Evolutionary conservation across 1,140 invertebrate genomes (phyloP), one percentile per base, ranked within the genome.

Genomic region (Pectinophora gossypiella): DNA sequence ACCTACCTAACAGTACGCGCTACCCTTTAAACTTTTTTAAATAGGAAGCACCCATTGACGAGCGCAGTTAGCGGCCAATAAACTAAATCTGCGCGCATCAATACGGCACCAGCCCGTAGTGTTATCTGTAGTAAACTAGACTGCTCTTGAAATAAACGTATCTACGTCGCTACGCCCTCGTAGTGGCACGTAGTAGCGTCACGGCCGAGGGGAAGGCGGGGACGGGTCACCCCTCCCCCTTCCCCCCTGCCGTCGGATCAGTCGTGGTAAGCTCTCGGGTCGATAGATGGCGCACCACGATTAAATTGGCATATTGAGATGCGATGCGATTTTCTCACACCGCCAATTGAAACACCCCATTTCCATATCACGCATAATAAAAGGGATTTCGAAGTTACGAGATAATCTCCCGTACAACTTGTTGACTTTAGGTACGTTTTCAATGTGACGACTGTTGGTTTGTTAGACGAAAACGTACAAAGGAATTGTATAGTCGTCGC

Each of bases 271-370:
- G 49, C 20, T 43, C 45, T 19, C 50, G 47, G 55, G 54, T 64
- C 73, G 60, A 77, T 79, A 83, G 79, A 80, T 80, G 79, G 79
- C 79, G 75, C 54, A 61, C 38, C 58, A 54, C 67, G 76, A 77
- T 83, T 75, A 74, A 79, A 78, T 72, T 73, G 67, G 64, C 70
- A 71, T 65, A 73, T 72, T 67, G 58, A 46, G 47, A 68, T 68
- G 63, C 67, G 57, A 68, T 68, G 63, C 67, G 57, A 57, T 40
- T 40, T 40, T 40, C 36, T 40, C 52, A 56, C 59, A 62, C 54
- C 52, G 54, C 50, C 54, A 61, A 66, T 59, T 64, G 61, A 64
- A 65, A 65, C 53, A 54, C 49, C 46, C 38, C 32, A 40, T 40
- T 40, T 40, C 36, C 36, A 40, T 40, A 40, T 40, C 36, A 40